A percentile compares a stretch with the other conserved stretches of the same genome.
Conservation (phyloP, 2,797 vertebrate species). For the Erethizon dorsatum region DNA sequence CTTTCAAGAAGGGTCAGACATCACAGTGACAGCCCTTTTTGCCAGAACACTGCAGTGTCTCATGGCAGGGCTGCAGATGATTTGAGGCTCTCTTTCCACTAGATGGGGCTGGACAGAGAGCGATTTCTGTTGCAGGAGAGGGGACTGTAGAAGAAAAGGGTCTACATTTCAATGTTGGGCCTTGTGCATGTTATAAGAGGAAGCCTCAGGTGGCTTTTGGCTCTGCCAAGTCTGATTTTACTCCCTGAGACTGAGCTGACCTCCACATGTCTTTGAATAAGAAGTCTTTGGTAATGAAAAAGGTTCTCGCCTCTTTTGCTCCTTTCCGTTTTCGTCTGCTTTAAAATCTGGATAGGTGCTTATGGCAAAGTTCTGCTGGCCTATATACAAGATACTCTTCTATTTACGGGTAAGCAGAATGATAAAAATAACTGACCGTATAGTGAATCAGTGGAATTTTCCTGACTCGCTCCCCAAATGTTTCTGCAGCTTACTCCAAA, state of each 20-base stretch:
- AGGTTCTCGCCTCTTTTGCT: not conserved
- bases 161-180: not conserved
- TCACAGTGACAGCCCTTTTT: not conserved
- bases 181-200: not conserved
- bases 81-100: constrained; percentile 36
- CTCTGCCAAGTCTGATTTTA: not conserved
- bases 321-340: not conserved
- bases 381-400: constrained; percentile 77
- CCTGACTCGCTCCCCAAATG: constrained; percentile 84
- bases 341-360: constrained; percentile 15
- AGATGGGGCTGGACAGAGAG: constrained; percentile 56
- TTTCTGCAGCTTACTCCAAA: constrained; percentile 78
- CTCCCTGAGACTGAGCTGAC: not conserved
- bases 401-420: constrained; percentile 83
- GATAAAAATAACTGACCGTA: constrained; percentile 84
- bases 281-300: not conserved
- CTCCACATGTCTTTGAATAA: not conserved
- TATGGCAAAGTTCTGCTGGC: constrained; percentile 41
- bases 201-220: not conserved
- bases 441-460: constrained; percentile 89
- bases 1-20: not conserved
- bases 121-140: not conserved
- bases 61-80: rapidly evolving
- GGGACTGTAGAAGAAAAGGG: not conserved
- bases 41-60: not conserved